Base-by-base conservation (phyloP, 1,140 invertebrate species). In the Hestina assimilis region DNA sequence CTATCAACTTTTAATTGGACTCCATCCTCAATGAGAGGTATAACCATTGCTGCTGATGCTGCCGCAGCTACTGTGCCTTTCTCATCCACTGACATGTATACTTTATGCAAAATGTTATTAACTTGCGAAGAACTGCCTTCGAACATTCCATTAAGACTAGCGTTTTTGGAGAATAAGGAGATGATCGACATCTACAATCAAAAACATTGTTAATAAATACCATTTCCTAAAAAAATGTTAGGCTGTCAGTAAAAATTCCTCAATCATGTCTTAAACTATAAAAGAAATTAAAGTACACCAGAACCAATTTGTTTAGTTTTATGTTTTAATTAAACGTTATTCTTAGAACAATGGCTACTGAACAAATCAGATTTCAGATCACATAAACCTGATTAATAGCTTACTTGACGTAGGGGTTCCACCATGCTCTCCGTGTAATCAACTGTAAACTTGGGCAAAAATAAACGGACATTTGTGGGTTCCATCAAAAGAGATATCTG, bases 41-140 rank as follows among this genome's bases (percentile, higher is more conserved):
- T 87, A 3, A 93, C 86, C 59, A 89, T 70, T 1, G 83, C 91
- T 72, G 91, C 90, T 35, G 93, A 93, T 1, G 91, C 91, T 6
- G 93, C 93, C 12, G 93, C 91, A 11, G 94, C 94, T 29, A 92
- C 86, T 19, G 92, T 94, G 9, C 94, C 94, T 45, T 91, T 73
- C 80, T 96, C 94, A 65, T 94, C 92, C 0, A 95, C 92, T 52
- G 92, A 88, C 63, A 95, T 91, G 70, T 90, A 92, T 1, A 93
- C 92, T 72, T 93, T 93, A 63, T 95, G 94, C 12, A 93, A 59
- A 7, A 94, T 84, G 46, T 89, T 89, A 40, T 90, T 91, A 1
- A 95, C 89, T 62, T 87, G 86, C 0, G 92, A 69, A 0, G 72
- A 59, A 19, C 83, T 55, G 14, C 64, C 68, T 5, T 89, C 79